phyloP scores from a whole-genome alignment of 2,797 vertebrate genomes.

The Schizothorax lantsangensis region DNA sequence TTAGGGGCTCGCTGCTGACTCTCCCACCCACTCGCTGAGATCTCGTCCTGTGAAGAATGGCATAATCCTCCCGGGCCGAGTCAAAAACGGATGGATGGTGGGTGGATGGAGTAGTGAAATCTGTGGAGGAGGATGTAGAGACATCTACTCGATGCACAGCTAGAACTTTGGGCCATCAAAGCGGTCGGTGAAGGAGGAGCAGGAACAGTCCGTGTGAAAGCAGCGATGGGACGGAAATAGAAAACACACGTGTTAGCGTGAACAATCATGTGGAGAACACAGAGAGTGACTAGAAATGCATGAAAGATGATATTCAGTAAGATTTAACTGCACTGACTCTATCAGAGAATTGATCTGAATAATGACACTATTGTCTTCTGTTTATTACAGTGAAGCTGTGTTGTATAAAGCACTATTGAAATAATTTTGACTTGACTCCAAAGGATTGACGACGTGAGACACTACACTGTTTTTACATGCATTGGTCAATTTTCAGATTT shows the following conservation, averaged over 20 bases:
- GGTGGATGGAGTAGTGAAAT: conserved; percentile 63
- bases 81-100: conserved; percentile 60
- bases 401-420: too few species aligned
- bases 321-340: neutral
- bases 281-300: neutral
- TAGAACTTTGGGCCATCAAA: conserved; percentile 47
- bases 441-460: too few species aligned
- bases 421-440: neutral
- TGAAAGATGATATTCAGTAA: neutral
- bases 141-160: conserved; percentile 43
- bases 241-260: neutral
- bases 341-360: neutral
- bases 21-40: conserved; percentile 63
- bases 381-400: neutral
- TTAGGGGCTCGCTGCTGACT: conserved; percentile 65
- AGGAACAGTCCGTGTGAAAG: neutral
- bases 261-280: neutral
- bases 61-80: conserved; percentile 65
- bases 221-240: conserved; percentile 6
- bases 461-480: too few species aligned
- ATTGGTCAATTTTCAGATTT: neutral
- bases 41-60: conserved; percentile 62
- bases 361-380: neutral
- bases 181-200: conserved; percentile 29
- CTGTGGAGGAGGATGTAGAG: conserved; percentile 54